Evolutionary conservation across 2,113 vertebrate genomes (phyloP).

Genomic region (Pandion haliaetus): DNA sequence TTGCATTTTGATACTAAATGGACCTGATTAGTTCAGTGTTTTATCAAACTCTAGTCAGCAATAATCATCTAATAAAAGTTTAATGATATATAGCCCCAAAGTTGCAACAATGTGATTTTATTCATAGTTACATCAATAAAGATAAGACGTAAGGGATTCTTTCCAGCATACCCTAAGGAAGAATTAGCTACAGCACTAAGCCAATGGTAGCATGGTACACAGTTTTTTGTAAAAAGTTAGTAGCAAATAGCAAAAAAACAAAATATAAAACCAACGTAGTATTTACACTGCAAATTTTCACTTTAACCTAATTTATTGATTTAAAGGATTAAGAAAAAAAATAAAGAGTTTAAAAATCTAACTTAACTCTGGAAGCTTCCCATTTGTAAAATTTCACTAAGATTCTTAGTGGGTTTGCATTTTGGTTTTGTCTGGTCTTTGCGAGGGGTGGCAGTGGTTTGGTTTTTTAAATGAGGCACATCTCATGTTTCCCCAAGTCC

Average conservation of each 20-base stretch:
- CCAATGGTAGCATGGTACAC: fast-evolving
- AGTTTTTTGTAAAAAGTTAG: not conserved
- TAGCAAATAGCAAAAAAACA: not conserved
- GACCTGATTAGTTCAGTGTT: not conserved
- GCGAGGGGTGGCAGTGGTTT: fast-evolving
- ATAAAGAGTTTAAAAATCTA: not conserved
- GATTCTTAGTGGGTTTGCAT: too few species aligned
- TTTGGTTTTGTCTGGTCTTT: not conserved
- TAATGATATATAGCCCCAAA: not conserved
- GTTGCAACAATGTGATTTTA: not conserved
- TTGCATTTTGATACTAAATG: not conserved
- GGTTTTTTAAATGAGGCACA: not conserved
- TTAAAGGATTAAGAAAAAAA: not conserved
- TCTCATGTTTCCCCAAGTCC: not conserved
- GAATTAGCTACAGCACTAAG: not conserved
- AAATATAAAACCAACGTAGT: not conserved
- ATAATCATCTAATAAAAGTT: not conserved
- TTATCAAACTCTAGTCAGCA: not conserved
- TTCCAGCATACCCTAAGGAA: not conserved
- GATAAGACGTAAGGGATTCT: not conserved
- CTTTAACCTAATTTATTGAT: not conserved
- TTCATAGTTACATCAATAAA: not conserved
- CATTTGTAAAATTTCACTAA: too few species aligned
- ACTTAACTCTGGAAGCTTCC: not conserved
- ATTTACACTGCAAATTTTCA: not conserved